Conservation (phyloP, 53 echinoderm and acorn worm genomes). For the Crossaster papposus region DNA sequence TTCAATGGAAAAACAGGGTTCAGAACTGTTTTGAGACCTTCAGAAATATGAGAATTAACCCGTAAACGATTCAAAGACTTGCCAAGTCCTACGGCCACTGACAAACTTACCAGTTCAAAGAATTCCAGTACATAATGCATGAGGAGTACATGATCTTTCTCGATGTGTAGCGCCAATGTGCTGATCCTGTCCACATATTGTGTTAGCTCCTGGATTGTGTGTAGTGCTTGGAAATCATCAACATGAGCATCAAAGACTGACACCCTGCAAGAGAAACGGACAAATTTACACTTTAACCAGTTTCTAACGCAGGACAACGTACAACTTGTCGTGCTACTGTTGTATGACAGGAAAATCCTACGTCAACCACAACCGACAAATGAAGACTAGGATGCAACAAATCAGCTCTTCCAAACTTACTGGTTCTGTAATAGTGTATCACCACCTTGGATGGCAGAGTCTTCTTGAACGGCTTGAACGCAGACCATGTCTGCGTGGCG, state of each 20-base stretch:
- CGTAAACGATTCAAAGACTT: neutral
- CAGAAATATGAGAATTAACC: neutral
- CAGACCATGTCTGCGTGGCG: slow-evolving; percentile 57
- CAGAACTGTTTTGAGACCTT: neutral
- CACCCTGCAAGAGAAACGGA: neutral
- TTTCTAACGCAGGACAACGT: too few species aligned
- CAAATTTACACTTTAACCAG: neutral
- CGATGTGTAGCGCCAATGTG: slow-evolving; percentile 72
- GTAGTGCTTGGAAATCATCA: slow-evolving; percentile 74
- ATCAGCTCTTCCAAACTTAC: slow-evolving; percentile 6
- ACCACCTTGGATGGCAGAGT: slow-evolving; percentile 39
- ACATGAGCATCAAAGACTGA: slow-evolving; percentile 67
- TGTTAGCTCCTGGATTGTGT: slow-evolving; percentile 76
- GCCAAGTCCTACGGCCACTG: neutral
- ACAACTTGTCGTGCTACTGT: too few species aligned
- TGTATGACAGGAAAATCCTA: too few species aligned
- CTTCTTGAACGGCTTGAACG: slow-evolving; percentile 44
- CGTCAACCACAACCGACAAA: too few species aligned
- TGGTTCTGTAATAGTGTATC: slow-evolving; percentile 17
- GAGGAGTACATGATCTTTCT: slow-evolving; percentile 71
- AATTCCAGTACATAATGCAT: slow-evolving; percentile 80
- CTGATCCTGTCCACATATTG: slow-evolving; percentile 74
- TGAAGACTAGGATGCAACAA: too few species aligned
- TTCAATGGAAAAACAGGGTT: too few species aligned
- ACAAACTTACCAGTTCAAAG: slow-evolving; percentile 91